Evolutionary conservation across 2,888 invertebrate genomes (phyloP), one percentile per base, ranked within the genome.

Genomic region (Amiota minor): DNA sequence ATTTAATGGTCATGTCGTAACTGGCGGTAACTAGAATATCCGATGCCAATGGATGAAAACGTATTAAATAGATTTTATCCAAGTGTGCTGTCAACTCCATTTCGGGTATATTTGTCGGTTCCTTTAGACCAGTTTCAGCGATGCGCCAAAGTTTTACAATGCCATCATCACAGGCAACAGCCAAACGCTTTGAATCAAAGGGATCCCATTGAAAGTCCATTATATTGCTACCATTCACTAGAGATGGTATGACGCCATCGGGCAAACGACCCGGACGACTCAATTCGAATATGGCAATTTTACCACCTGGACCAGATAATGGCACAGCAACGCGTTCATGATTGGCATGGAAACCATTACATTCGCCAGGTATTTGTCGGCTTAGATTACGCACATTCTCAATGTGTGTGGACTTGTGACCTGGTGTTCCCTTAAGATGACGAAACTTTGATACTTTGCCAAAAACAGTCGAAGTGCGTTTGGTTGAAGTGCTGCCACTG

Each of bases 151-250:
- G 90, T 76, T 94, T 92, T 45, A 97, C 92, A 77, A 92, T 92
- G 1, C 97, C 98, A 89, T 97, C 97, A 84, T 98, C 98, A 85
- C 97, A 97, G 46, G 95, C 97, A 59, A 97, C 96, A 59, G 96
- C 94, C 75, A 98, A 91, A 70, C 95, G 91, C 70, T 92, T 91
- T 79, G 93, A 92, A 89, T 96, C 92, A 90, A 98, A 98, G 1
- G 98, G 98, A 91, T 98, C 97, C 96, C 97, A 98, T 73, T 94
- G 93, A 90, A 98, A 97, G 90, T 98, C 98, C 92, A 96, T 95
- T 53, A 97, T 93, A 81, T 94, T 95, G 80, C 94, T 94, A 71
- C 97, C 95, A 90, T 98, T 97, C 75, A 98, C 95, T 81, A 98
- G 90, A n/a, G 96, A 95, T 50, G 96, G 95, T 81, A 93, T 94